Evolutionary conservation across 2,888 invertebrate genomes (phyloP), one percentile per base, ranked within the genome.

Genomic region (Drosophila borealis): DNA sequence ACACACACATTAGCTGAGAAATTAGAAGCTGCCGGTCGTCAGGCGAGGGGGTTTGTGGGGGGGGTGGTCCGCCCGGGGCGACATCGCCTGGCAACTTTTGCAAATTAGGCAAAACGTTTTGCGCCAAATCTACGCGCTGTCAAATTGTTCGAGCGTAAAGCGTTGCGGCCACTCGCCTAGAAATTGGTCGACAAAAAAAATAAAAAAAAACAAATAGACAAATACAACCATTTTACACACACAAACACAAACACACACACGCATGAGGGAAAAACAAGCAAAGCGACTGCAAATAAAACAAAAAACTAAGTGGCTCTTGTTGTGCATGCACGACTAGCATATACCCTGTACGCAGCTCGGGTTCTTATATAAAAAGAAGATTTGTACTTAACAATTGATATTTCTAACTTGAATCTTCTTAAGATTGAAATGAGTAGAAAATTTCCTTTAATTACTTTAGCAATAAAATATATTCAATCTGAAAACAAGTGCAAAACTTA

Each of bases 41-140:
- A 19, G 19, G 42, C 14, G 51, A 17, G 17, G 8, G 17, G 4
- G n/a, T 6, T 8, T n/a, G n/a, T n/a, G n/a, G n/a, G 25, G 19
- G 37, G n/a, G 33, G 1, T 3, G 14, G 19, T 10, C 4, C 1
- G 11, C 1, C 10, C 17, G 19, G 6, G 17, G 9, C 4, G 14
- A 13, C 19, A 65, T 51, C 55, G 61, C 57, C 62, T 59, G 72
- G 75, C 46, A 85, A 85, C 77, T 84, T 85, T 82, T 81, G 82
- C 84, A 86, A 84, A 84, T 84, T 86, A 84, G 86, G 86, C 84
- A 84, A 84, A 84, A 88, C 84, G 86, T 79, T 86, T 85, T 88
- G 74, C 73, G 82, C 82, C 82, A 86, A 81, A 85, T 82, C 80
- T 80, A 81, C 79, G 87, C 88, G 67, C 70, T 80, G 84, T 89